phyloP scores from a whole-genome alignment of 2,797 vertebrate species.

The Falco novaeseelandiae region DNA sequence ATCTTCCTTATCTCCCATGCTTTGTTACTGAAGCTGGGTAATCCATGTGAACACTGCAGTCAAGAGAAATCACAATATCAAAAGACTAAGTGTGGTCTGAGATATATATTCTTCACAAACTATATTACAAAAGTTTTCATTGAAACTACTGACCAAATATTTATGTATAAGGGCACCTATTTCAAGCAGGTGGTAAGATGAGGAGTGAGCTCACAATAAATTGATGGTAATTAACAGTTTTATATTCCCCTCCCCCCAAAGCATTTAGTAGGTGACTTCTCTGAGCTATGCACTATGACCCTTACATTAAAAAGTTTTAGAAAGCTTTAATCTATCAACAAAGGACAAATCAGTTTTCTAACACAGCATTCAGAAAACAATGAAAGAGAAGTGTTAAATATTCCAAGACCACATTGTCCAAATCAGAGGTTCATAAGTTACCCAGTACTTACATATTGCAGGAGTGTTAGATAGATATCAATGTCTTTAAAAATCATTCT shows the following conservation, averaged over 20 bases:
- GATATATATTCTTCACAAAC: background rate
- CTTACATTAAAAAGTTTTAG: background rate
- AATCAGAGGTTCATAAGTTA: background rate
- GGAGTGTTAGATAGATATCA: background rate
- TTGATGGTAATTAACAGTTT: background rate
- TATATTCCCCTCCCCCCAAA: background rate
- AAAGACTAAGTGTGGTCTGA: background rate
- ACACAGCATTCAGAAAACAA: background rate
- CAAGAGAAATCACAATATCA: background rate
- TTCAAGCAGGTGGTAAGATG: background rate
- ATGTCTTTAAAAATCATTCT: background rate
- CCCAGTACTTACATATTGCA: background rate
- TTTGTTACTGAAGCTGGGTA: background rate
- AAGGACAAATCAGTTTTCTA: background rate
- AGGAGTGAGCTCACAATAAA: background rate
- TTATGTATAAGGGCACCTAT: background rate
- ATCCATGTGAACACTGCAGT: background rate
- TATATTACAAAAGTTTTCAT: background rate
- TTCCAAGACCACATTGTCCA: background rate
- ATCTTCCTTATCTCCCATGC: background rate
- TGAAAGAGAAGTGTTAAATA: background rate
- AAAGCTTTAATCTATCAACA: background rate
- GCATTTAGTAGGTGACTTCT: background rate
- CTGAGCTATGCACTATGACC: background rate
- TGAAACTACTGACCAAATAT: background rate